Evolutionary conservation across 2,113 vertebrate species (phyloP).

Genomic region (Carassius carassius): DNA sequence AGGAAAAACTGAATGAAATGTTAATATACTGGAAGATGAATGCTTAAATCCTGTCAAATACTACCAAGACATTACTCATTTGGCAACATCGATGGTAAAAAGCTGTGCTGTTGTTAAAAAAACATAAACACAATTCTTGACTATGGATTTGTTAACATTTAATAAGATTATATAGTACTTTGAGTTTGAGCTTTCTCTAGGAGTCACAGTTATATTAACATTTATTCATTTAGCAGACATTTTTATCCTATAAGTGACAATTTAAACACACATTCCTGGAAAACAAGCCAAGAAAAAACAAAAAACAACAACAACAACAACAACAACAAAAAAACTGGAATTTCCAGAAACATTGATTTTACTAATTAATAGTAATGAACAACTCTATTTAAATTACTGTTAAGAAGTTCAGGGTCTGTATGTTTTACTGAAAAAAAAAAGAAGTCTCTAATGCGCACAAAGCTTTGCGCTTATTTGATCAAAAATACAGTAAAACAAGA

Average conservation of each 20-base stretch:
- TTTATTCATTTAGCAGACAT: not conserved
- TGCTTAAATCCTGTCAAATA: not conserved
- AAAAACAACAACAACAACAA: no score
- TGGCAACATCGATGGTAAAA: not conserved
- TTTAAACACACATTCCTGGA: not conserved
- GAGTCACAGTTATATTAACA: not conserved
- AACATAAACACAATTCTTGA: not conserved
- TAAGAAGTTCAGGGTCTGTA: not conserved
- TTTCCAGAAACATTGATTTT: not conserved
- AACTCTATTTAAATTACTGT: no score
- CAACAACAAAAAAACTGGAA: no score
- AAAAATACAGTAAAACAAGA: not conserved
- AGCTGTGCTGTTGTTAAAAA: not conserved
- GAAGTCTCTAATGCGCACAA: not conserved
- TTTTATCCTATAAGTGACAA: not conserved
- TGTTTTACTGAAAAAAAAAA: not conserved
- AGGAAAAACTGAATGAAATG: not conserved
- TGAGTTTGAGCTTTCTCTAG: not conserved
- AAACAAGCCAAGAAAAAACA: no score
- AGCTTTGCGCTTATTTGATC: not conserved
- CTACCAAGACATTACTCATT: slow-evolving; percentile 17
- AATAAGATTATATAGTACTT: not conserved
- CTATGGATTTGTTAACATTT: not conserved
- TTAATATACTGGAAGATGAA: slow-evolving; percentile 27
- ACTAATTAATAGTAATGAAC: no score